These are phyloP conservation scores for Drosophila albomicans DNA, from an alignment of 1,140 invertebrate species.

Conservation along the genomic window DNA sequence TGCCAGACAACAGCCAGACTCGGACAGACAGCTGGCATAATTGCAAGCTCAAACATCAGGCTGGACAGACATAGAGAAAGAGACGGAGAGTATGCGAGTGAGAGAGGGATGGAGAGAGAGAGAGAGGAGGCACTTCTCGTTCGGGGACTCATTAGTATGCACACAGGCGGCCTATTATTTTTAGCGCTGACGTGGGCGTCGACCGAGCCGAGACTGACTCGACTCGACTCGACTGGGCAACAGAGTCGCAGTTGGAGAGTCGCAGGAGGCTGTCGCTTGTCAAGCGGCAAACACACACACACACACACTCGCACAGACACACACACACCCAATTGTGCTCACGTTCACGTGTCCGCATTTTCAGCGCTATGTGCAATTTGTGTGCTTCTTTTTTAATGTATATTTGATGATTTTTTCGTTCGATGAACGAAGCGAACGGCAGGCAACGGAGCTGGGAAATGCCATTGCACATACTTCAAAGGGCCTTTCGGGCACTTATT, in stretches of 20 bases:
- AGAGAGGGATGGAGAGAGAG: background rate
- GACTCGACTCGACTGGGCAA: background rate
- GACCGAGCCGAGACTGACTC: background rate
- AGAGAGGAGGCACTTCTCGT: conserved; percentile 8
- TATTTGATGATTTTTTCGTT: conserved; percentile 70
- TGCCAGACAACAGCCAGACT: background rate
- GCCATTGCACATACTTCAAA: conserved; percentile 39
- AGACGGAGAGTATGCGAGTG: background rate
- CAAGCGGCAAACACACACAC: conserved; percentile 16
- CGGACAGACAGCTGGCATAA: conserved; percentile 54
- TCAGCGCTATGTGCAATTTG: conserved; percentile 22
- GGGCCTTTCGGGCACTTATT: conserved; percentile 47
- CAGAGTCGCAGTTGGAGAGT: background rate
- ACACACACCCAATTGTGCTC: conserved; percentile 1
- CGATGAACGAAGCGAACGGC: conserved; percentile 43
- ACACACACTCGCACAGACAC: conserved; percentile 1
- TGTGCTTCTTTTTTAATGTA: conserved; percentile 52
- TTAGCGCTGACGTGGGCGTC: conserved; percentile 69
- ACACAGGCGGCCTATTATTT: conserved; percentile 81
- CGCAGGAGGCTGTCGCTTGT: conserved; percentile 19
- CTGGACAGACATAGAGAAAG: too few species aligned
- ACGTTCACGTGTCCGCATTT: conserved; percentile 18
- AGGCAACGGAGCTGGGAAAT: conserved; percentile 9
- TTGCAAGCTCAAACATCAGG: conserved; percentile 57
- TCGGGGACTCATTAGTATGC: conserved; percentile 78